phyloP scores from a whole-genome alignment of 2,113 vertebrate species.

The Xenopus borealis region DNA sequence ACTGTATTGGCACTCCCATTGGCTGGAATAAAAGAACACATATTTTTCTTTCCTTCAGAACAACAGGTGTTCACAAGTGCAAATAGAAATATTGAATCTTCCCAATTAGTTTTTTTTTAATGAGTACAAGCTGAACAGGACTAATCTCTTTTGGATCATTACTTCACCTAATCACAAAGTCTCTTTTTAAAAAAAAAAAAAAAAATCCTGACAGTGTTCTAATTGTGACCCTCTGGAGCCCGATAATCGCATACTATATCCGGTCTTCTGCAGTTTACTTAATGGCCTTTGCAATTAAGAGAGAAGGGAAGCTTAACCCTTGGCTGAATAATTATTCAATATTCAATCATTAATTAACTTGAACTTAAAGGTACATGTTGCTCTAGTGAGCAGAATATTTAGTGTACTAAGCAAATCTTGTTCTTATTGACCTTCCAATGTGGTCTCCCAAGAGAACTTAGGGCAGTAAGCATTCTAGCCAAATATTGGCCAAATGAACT shows the following conservation, averaged over 20 bases:
- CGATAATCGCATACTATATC: slow-evolving; percentile 56
- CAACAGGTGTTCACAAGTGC: background rate
- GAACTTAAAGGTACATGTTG: background rate
- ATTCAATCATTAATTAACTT: slow-evolving; percentile 13
- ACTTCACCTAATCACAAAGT: slow-evolving; percentile 63
- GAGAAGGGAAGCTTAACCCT: slow-evolving; percentile 52
- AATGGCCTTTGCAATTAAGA: slow-evolving; percentile 59
- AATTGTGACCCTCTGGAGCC: slow-evolving; percentile 61
- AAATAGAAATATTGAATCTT: slow-evolving; percentile 53
- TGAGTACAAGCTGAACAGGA: slow-evolving; percentile 66
- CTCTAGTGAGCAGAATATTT: no score
- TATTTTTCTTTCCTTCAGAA: no score
- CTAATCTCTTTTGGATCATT: slow-evolving; percentile 68
- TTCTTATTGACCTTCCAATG: no score
- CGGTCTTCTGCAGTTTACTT: slow-evolving; percentile 51
- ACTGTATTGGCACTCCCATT: no score
- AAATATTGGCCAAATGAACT: no score
- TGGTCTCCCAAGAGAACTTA: no score
- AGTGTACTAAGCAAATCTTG: no score
- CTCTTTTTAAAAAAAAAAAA: slow-evolving; percentile 49
- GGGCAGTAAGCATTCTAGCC: no score
- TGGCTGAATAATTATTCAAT: slow-evolving; percentile 27
- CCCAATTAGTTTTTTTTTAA: slow-evolving; percentile 62
- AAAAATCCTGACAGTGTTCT: slow-evolving; percentile 54
- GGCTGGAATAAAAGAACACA: no score